Evolutionary conservation across 2,888 invertebrate genomes (phyloP), one percentile per base, ranked within the genome.

Genomic region (Eupithecia abbreviata): DNA sequence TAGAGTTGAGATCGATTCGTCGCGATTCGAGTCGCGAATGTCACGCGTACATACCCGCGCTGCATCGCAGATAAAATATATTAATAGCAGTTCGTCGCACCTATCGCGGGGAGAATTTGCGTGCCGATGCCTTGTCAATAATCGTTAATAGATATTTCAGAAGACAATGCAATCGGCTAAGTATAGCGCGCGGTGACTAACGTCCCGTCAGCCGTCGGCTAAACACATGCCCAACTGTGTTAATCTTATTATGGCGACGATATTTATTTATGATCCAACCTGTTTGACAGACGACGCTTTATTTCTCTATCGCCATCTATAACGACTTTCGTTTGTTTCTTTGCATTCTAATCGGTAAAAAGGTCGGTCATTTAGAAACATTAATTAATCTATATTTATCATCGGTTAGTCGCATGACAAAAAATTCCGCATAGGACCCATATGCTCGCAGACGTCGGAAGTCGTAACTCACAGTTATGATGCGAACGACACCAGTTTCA

Each of bases 401-500:
- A 82, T 67, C 75, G 82, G 81, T 85, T 86, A 86, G 85, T 84
- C 77, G 83, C 76, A 76, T 78, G 84, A 87, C 83, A 93, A 95
- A 95, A 95, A 93, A 94, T 91, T 91, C 89, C 87, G 92, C 92
- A 90, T 87, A 85, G 87, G 87, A 80, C 87, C 92, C 95, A 94
- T 92, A 90, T 95, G 95, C 84, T 81, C 85, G 90, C 94, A 93
- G 88, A 90, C 92, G 92, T 92, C 95, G 95, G 95, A 95, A 95
- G 95, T 94, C 92, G 93, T 95, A 93, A 94, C 92, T 95, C 94
- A 94, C 92, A 91, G 94, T 94, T 95, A 95, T 95, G 95, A 95
- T 90, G 93, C 94, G 92, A 92, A 90, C 93, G 94, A 94, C 95
- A 94, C 94, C 90, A 93, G 93, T 94, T 95, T 93, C 94, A 95